Evolutionary conservation across 2,797 vertebrate species (phyloP).

Genomic region (Decapterus maruadsi): DNA sequence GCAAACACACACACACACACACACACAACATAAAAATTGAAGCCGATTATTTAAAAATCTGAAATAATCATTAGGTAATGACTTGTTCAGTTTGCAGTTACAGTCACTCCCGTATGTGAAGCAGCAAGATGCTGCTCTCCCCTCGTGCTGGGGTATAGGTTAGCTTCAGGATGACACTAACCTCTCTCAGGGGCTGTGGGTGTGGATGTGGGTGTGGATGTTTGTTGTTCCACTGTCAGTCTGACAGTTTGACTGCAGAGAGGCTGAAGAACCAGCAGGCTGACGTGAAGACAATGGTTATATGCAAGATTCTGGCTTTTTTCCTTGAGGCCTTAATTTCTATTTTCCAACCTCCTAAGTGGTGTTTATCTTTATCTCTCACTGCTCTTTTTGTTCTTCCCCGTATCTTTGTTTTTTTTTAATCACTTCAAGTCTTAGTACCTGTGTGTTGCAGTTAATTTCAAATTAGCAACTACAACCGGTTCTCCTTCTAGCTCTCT

Average conservation of each 20-base stretch:
- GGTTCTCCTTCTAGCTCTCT: constrained; percentile 11
- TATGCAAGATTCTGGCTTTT: constrained; percentile 68
- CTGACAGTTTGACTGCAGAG: constrained; percentile 14
- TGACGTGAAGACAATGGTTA: constrained; percentile 18
- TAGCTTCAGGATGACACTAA: constrained; percentile 40
- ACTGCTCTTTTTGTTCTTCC: constrained; percentile 38
- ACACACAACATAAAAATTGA: neutral
- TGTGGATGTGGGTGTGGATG: constrained; percentile 1
- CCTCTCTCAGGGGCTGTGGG: constrained; percentile 57
- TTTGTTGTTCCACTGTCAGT: neutral
- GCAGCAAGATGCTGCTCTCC: constrained; percentile 23
- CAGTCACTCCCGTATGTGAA: constrained; percentile 14
- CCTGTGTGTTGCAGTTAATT: constrained; percentile 7
- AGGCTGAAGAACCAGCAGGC: constrained; percentile 11
- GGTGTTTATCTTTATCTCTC: constrained; percentile 50
- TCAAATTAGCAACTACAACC: neutral
- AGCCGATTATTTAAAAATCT: neutral
- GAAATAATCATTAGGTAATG: neutral
- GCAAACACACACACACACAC: neutral
- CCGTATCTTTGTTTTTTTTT: constrained; percentile 2
- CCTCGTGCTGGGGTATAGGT: constrained; percentile 20
- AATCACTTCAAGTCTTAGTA: neutral
- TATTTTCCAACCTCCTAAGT: constrained; percentile 66
- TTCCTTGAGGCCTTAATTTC: constrained; percentile 75
- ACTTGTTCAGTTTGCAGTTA: neutral